These are phyloP conservation scores for Sebastes variabilis DNA, from an alignment of 2,797 vertebrate species.

Conservation along the genomic window DNA sequence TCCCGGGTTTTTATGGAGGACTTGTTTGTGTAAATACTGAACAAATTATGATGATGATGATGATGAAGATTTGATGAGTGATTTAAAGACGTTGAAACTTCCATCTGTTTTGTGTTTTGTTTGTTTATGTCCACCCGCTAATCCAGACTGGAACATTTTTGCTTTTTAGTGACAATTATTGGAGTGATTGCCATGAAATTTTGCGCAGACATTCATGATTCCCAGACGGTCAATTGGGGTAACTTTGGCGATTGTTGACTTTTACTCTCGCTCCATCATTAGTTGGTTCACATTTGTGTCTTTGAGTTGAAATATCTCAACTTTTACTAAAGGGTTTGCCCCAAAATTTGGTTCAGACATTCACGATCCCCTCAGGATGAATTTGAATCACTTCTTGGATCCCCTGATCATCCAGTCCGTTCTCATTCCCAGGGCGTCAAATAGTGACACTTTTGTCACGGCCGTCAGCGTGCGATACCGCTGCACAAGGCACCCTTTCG, in stretches of 20 bases:
- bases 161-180: background rate
- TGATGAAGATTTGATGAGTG: background rate
- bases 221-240: accelerated
- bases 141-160: background rate
- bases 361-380: background rate
- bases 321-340: too few relatives aligned
- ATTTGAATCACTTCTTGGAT: background rate
- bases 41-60: background rate
- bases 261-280: background rate
- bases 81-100: background rate
- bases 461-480: too few relatives aligned
- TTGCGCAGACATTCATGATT: background rate
- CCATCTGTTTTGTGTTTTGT: background rate
- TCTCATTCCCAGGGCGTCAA: too few relatives aligned
- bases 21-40: background rate
- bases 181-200: background rate
- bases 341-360: background rate
- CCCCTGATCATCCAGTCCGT: accelerated
- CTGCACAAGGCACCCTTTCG: too few relatives aligned
- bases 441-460: accelerated
- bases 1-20: background rate
- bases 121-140: background rate
- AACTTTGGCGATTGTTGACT: background rate
- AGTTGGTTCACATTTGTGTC: background rate
- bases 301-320: background rate